phyloP scores from a whole-genome alignment of 1,140 invertebrate genomes.

The Hycleus cichorii region DNA sequence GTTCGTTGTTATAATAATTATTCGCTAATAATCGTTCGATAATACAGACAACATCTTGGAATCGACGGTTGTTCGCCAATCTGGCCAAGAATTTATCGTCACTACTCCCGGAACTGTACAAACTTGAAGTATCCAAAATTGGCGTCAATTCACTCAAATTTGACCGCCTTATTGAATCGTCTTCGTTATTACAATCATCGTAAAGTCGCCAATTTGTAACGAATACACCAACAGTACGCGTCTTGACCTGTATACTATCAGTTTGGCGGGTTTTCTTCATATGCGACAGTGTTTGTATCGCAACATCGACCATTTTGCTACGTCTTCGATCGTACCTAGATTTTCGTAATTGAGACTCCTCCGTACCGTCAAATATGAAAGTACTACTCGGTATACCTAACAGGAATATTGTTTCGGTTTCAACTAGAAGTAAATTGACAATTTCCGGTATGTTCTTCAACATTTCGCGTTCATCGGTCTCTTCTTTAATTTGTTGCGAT shows the following conservation, averaged over 20 bases:
- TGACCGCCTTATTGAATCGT: conserved; percentile 25
- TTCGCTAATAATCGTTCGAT: conserved; percentile 62
- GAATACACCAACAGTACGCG: conserved; percentile 50
- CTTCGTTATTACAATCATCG: conserved; percentile 51
- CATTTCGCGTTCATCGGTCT: not conserved
- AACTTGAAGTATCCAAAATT: conserved; percentile 21
- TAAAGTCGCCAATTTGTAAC: conserved; percentile 68
- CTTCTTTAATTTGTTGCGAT: no score
- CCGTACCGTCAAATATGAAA: conserved; percentile 46
- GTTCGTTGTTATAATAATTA: conserved; percentile 52
- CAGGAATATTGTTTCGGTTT: conserved; percentile 57
- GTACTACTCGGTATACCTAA: conserved; percentile 58
- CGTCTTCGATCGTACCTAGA: conserved; percentile 53
- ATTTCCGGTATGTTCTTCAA: conserved; percentile 38
- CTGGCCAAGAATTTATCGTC: conserved; percentile 17
- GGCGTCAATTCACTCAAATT: not conserved
- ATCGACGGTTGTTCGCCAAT: conserved; percentile 43
- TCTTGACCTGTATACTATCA: conserved; percentile 46
- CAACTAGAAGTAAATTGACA: conserved; percentile 54
- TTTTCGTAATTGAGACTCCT: conserved; percentile 54
- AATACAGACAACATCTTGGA: conserved; percentile 52
- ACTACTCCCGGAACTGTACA: conserved; percentile 32
- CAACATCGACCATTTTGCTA: conserved; percentile 52
- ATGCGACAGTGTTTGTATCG: conserved; percentile 56
- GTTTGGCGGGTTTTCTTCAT: conserved; percentile 55